Base-by-base conservation (phyloP, 2,888 invertebrate species). In the Pammene fasciana region DNA sequence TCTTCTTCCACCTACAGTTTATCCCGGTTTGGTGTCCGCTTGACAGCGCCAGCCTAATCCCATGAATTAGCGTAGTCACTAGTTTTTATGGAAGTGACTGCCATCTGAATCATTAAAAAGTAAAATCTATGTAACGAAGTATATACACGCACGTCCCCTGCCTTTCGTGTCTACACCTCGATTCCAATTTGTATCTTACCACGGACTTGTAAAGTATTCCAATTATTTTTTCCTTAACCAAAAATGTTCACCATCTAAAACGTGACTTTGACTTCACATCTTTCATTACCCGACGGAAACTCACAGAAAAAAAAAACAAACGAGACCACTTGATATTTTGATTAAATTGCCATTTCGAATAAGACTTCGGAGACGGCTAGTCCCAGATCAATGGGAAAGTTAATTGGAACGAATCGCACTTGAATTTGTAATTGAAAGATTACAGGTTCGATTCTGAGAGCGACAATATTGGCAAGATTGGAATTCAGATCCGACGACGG, bases 361-460 rank as follows among this genome's bases (percentile, higher is more conserved):
- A 65, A 70, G 59, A 68, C 65, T 60, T 70, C 5, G 26, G 70
- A 65, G 65, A 18, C 67, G 74, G 68, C 76, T 76, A 81, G 81
- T 79, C 83, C 81, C 82, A 79, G 84, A 86, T 86, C 87, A 81
- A 86, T 86, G 84, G 82, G 76, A 79, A 86, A 87, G 82, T 87
- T 89, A 88, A 89, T 89, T 89, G 88, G 86, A 85, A 82, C 77
- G 81, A 85, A 86, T 85, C 86, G 82, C 78, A 82, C 85, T 87
- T 85, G 87, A 87, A 87, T 88, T 84, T 82, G 83, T 86, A 87
- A 89, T 87, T 87, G 86, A 85, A 86, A 86, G 86, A 86, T 87
- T 85, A 86, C 83, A 82, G 82, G 81, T 83, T 81, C 76, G 77
- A 75, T 78, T 78, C 78, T 76, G 48, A 70, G 55, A 59, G 61